phyloP scores from a whole-genome alignment of 2,113 vertebrate genomes.

The Passer domesticus region DNA sequence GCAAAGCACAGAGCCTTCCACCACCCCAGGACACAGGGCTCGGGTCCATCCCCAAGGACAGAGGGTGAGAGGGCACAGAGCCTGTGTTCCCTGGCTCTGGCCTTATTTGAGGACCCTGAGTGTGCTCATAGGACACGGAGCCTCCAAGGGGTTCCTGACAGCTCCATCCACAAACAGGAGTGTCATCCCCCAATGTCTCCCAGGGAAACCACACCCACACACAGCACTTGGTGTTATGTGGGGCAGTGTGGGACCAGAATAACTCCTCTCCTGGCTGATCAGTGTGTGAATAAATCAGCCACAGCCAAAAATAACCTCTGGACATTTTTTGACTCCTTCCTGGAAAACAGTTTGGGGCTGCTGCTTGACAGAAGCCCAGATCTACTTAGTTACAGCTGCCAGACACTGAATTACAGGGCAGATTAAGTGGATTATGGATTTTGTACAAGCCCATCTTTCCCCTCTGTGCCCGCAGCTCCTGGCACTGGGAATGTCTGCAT shows the following conservation, averaged over 20 bases:
- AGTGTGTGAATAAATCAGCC: neutral
- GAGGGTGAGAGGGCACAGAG: neutral
- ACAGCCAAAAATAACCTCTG: slow-evolving; percentile 41
- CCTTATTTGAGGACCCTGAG: fast-evolving
- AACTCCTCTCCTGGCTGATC: slow-evolving; percentile 19
- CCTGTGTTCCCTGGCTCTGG: neutral
- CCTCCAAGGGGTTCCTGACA: neutral
- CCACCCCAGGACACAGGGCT: neutral
- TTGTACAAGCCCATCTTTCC: neutral
- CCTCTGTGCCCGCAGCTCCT: neutral
- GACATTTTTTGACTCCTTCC: slow-evolving; percentile 6
- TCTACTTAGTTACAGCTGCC: neutral
- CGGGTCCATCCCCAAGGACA: neutral
- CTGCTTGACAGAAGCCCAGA: neutral
- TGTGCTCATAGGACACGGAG: neutral
- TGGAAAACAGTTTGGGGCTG: neutral
- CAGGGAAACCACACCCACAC: neutral
- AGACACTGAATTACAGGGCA: neutral
- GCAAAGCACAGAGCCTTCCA: neutral
- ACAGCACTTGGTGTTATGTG: neutral
- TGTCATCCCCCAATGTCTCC: neutral
- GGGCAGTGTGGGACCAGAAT: slow-evolving; percentile 48
- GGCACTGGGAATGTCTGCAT: neutral
- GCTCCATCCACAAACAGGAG: neutral
- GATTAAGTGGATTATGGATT: neutral